Evolutionary conservation across 2,797 vertebrate genomes (phyloP).

Genomic region (Tamandua tetradactyla): DNA sequence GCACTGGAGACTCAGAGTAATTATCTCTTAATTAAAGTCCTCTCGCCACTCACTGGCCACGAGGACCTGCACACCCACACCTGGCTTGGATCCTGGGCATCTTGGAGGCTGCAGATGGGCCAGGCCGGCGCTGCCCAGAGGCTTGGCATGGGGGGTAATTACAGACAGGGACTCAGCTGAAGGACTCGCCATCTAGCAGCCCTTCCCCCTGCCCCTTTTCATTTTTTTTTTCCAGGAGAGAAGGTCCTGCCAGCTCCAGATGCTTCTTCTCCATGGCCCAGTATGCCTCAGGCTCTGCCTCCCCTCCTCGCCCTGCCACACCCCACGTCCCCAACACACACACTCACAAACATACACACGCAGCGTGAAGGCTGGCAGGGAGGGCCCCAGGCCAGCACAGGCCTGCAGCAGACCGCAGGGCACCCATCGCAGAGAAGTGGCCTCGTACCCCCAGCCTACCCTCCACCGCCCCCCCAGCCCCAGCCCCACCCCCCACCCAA

Average conservation of each 20-base stretch:
- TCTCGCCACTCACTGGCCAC: conserved; percentile 76
- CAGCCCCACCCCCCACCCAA: not conserved
- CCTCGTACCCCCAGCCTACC: not conserved
- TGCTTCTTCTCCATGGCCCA: not conserved
- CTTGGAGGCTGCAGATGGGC: conserved; percentile 84
- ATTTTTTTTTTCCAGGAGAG: conserved; percentile 54
- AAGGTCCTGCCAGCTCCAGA: not conserved
- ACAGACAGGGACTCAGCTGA: conserved; percentile 74
- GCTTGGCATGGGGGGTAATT: conserved; percentile 77
- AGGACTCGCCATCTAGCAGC: conserved; percentile 39
- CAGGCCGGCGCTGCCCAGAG: conserved; percentile 60
- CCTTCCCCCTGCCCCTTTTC: not conserved
- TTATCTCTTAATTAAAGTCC: conserved; percentile 86
- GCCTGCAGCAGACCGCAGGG: not conserved
- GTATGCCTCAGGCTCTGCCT: not conserved
- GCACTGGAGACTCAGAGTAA: conserved; percentile 75
- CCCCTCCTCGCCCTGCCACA: not conserved
- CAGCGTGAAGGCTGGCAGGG: not conserved
- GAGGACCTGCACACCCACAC: conserved; percentile 79
- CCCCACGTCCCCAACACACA: not conserved
- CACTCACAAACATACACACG: not conserved
- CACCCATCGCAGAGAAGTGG: not conserved
- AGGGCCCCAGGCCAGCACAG: not conserved
- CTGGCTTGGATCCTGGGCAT: conserved; percentile 78
- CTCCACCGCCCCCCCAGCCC: not conserved